Conservation (phyloP, 2,797 vertebrate species). For the Melanotaenia parkinsoni region DNA sequence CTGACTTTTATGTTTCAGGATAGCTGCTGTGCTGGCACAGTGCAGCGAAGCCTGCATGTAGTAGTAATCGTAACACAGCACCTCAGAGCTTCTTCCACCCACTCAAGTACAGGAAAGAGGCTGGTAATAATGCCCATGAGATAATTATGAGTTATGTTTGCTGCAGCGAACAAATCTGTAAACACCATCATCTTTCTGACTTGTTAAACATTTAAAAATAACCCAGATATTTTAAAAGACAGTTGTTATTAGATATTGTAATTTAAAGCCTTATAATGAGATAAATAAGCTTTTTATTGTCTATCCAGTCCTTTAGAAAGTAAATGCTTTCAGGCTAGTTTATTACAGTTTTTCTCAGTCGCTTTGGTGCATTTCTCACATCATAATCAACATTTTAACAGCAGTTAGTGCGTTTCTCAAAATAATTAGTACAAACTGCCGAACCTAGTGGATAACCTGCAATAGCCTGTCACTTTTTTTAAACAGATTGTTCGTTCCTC, state of each 20-base stretch:
- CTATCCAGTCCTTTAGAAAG: neutral
- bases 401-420: too few relatives aligned
- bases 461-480: too few relatives aligned
- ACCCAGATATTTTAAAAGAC: neutral
- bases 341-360: neutral
- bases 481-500: too few relatives aligned
- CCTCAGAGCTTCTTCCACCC: slow-evolving; percentile 49
- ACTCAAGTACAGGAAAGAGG: slow-evolving; percentile 37
- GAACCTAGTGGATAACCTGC: too few relatives aligned
- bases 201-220: neutral
- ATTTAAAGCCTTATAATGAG: neutral
- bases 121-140: slow-evolving; percentile 13
- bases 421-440: too few relatives aligned
- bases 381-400: too few relatives aligned
- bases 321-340: neutral
- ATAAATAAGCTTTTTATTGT: neutral
- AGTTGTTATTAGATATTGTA: neutral
- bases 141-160: slow-evolving; percentile 53
- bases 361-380: too few relatives aligned
- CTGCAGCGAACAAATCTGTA: slow-evolving; percentile 21
- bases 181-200: neutral
- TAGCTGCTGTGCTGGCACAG: slow-evolving; percentile 5
- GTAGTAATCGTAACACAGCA: slow-evolving; percentile 32
- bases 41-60: slow-evolving; percentile 22
- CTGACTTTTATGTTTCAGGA: slow-evolving; percentile 24